These are phyloP conservation scores for Furcula furcula DNA, from an alignment of 2,888 invertebrate genomes.

Conservation along the genomic window DNA sequence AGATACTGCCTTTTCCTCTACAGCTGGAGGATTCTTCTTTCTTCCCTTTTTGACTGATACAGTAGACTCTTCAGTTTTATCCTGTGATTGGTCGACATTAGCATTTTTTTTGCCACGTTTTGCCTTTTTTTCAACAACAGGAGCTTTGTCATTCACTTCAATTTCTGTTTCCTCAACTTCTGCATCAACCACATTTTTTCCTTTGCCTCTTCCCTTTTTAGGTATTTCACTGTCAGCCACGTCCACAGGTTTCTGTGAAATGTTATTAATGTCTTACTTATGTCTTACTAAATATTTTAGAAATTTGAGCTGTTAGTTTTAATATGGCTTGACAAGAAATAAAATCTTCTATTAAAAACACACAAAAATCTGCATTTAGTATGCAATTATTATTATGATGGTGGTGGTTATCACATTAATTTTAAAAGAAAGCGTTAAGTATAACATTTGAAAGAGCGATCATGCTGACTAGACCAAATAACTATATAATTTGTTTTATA, in stretches of 20 bases:
- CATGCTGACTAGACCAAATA: no score
- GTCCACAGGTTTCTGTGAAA: slow-evolving; percentile 65
- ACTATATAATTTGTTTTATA: no score
- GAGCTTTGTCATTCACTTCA: slow-evolving; percentile 24
- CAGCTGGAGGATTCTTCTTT: slow-evolving; percentile 54
- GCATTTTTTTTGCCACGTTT: slow-evolving; percentile 59
- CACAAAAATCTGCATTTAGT: no score
- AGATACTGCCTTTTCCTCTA: slow-evolving; percentile 39
- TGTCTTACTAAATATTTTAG: no score
- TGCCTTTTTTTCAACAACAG: slow-evolving; percentile 41
- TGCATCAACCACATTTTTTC: slow-evolving; percentile 48
- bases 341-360: no score
- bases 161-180: slow-evolving; percentile 26
- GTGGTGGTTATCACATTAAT: no score
- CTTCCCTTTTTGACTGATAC: slow-evolving; percentile 58
- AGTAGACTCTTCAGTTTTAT: slow-evolving; percentile 42
- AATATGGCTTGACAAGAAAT: no score
- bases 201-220: slow-evolving; percentile 65
- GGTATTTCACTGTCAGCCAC: slow-evolving; percentile 55
- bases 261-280: neutral
- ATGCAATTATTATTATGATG: no score
- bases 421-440: no score
- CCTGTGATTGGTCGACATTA: slow-evolving; percentile 43
- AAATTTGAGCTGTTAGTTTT: no score
- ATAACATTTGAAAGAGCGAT: no score